Conservation (phyloP, 2,888 invertebrate genomes). For the Hypsopygia costalis region DNA sequence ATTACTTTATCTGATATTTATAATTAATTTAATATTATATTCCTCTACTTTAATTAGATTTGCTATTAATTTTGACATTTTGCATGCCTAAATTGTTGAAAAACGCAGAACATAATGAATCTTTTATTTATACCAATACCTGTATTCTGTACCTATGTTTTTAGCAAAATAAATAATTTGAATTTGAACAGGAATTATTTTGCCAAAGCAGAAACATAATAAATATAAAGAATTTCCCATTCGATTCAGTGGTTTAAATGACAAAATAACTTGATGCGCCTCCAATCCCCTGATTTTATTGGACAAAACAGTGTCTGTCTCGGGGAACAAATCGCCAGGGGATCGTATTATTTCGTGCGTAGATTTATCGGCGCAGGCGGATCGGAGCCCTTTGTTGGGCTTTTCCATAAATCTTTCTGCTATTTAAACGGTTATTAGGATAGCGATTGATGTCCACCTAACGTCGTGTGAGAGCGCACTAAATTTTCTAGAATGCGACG, state of each 20-base stretch:
- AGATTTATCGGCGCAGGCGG: conserved; percentile 70
- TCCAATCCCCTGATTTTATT: conserved; percentile 56
- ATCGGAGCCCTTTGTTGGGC: conserved; percentile 70
- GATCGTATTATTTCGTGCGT: conserved; percentile 74
- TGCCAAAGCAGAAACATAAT: too few relatives aligned
- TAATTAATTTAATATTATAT: too few relatives aligned
- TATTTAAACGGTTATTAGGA: conserved; percentile 77
- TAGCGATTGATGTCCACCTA: conserved; percentile 64
- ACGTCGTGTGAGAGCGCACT: conserved; percentile 37
- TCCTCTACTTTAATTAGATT: too few relatives aligned
- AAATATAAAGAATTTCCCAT: neutral
- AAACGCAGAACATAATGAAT: too few relatives aligned
- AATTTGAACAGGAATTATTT: too few relatives aligned
- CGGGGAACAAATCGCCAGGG: conserved; percentile 64
- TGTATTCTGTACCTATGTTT: too few relatives aligned
- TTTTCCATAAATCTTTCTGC: conserved; percentile 72
- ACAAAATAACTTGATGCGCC: conserved; percentile 15
- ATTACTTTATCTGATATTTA: too few relatives aligned
- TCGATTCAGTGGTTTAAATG: conserved; percentile 18
- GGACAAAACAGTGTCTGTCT: conserved; percentile 68
- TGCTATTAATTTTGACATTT: too few relatives aligned
- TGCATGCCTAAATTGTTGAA: too few relatives aligned
- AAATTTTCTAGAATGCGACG: conserved; percentile 26
- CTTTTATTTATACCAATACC: too few relatives aligned
- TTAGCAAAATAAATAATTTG: too few relatives aligned